phyloP scores from a whole-genome alignment of 2,797 vertebrate genomes.

The Tarsius wallacei region DNA sequence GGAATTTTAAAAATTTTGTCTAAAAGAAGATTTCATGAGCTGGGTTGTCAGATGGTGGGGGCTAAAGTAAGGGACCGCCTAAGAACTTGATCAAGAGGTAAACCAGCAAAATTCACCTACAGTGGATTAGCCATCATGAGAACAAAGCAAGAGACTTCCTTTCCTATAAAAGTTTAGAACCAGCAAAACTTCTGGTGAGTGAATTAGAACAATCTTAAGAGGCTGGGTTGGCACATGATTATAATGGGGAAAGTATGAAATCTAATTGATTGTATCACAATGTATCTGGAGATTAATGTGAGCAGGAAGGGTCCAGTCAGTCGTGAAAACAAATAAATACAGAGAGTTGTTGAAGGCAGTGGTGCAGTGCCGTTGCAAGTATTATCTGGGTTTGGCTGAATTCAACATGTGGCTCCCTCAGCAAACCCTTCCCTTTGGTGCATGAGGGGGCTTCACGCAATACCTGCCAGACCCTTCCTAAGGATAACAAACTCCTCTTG shows the following conservation, averaged over 20 bases:
- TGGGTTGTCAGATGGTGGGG: neutral
- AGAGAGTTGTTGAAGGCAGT: neutral
- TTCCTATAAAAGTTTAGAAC: conserved; percentile 23
- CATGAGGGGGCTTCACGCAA: neutral
- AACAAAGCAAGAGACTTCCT: neutral
- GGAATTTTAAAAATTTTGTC: conserved; percentile 22
- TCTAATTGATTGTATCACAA: neutral
- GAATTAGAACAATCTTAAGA: conserved; percentile 10
- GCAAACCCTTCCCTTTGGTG: neutral
- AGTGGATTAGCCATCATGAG: neutral
- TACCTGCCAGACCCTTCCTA: neutral
- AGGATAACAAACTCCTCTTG: conserved; percentile 5
- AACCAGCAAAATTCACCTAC: neutral
- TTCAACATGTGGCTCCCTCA: neutral
- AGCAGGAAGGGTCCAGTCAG: conserved; percentile 12
- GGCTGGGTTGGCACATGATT: neutral
- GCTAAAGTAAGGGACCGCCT: neutral
- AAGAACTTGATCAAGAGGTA: conserved; percentile 48
- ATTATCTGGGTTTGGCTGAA: neutral
- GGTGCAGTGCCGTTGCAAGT: neutral
- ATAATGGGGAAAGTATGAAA: neutral
- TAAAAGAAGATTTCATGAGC: conserved; percentile 40
- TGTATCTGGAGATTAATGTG: neutral
- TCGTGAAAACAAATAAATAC: neutral
- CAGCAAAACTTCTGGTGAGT: neutral